Conservation (phyloP, 2,113 vertebrate species). For the Centropus unirufus region DNA sequence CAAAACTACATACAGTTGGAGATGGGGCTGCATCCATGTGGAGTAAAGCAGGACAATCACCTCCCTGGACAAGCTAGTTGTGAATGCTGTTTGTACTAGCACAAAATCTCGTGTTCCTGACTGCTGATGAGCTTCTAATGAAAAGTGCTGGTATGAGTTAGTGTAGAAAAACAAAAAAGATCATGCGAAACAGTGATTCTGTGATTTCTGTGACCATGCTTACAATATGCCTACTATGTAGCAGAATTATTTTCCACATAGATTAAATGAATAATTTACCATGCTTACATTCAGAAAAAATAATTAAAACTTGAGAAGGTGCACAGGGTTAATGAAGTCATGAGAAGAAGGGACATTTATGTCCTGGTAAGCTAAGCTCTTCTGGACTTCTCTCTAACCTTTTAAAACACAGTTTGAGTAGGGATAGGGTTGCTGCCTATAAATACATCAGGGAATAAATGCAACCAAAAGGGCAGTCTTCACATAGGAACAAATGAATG, state of each 20-base stretch:
- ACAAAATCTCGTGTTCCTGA: background rate
- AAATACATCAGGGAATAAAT: constrained; percentile 3
- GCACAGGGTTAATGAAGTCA: background rate
- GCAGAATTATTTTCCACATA: background rate
- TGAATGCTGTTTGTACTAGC: background rate
- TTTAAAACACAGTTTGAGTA: background rate
- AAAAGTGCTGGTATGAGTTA: background rate
- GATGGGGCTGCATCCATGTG: too few relatives aligned
- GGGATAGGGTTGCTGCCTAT: constrained; percentile 9
- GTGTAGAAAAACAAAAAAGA: background rate
- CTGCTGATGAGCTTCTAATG: background rate
- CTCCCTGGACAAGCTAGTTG: background rate
- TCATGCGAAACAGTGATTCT: background rate
- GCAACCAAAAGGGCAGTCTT: background rate
- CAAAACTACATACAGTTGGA: too few relatives aligned
- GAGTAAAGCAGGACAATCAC: too few relatives aligned
- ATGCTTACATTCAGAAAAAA: background rate
- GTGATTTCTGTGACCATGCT: background rate
- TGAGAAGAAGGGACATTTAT: background rate
- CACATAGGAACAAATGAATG: background rate
- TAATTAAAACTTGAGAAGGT: background rate
- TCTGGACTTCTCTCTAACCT: background rate
- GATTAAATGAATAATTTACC: background rate
- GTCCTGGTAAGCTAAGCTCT: background rate
- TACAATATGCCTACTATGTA: too few relatives aligned